Conservation (phyloP, 2,888 invertebrate species). For the Malachius bipustulatus region DNA sequence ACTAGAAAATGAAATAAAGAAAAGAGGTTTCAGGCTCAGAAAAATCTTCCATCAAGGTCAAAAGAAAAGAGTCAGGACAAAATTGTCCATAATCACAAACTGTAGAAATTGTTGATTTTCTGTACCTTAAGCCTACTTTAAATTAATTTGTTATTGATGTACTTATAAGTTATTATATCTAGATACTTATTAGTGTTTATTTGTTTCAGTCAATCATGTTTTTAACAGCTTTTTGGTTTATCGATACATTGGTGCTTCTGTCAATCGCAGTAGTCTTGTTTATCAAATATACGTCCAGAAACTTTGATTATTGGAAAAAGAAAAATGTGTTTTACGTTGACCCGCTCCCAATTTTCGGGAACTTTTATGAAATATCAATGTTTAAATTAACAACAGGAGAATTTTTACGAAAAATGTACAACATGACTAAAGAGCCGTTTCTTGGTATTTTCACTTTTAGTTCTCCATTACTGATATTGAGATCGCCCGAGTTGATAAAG, state of each 20-base stretch:
- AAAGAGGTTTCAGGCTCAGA: too few relatives aligned
- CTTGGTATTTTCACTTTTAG: conserved; percentile 41
- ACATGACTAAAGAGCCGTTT: conserved; percentile 25
- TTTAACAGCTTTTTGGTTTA: background rate
- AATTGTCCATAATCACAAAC: too few relatives aligned
- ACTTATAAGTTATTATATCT: background rate
- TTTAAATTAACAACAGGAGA: conserved; percentile 18
- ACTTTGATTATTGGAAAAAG: conserved; percentile 36
- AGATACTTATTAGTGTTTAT: too few relatives aligned
- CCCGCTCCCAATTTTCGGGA: conserved; percentile 36
- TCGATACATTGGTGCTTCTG: conserved; percentile 6
- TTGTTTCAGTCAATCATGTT: background rate
- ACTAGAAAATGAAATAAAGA: too few relatives aligned
- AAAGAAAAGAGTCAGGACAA: too few relatives aligned
- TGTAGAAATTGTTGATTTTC: too few relatives aligned
- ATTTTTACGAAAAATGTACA: conserved; percentile 10
- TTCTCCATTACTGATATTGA: conserved; percentile 37
- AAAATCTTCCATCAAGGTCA: too few relatives aligned
- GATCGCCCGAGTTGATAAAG: conserved; percentile 39
- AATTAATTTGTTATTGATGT: conserved; percentile 2
- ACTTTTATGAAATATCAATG: conserved; percentile 31
- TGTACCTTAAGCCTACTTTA: too few relatives aligned
- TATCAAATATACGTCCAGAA: conserved; percentile 30
- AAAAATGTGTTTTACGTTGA: conserved; percentile 31
- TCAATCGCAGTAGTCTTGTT: conserved; percentile 12